phyloP scores from a whole-genome alignment of 1,140 invertebrate species.

The Sinella curviseta region DNA sequence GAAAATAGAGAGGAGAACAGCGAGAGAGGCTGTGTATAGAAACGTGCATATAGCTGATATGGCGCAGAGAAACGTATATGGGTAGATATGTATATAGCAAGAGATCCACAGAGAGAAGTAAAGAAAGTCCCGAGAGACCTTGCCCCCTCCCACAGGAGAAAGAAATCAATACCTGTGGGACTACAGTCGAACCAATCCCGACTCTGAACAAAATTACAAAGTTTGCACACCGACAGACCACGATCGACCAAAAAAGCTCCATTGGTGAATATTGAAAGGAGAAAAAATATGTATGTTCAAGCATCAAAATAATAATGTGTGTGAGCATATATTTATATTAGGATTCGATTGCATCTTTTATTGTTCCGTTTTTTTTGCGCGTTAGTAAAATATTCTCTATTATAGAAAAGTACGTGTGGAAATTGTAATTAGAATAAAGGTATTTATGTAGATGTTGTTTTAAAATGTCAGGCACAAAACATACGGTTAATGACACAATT shows the following conservation, averaged over 20 bases:
- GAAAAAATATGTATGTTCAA: not conserved
- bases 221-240: constrained; percentile 39
- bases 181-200: constrained; percentile 47
- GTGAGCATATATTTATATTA: not conserved
- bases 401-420: no score
- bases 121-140: constrained; percentile 30
- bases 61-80: not conserved
- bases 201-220: constrained; percentile 44
- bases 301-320: constrained; percentile 9
- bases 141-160: constrained; percentile 48
- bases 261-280: not conserved
- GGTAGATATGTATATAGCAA: not conserved
- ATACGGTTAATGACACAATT: no score
- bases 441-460: no score
- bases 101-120: constrained; percentile 24
- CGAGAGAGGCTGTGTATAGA: not conserved
- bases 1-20: constrained; percentile 15
- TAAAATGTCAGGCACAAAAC: no score
- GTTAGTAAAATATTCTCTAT: no score
- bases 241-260: constrained; percentile 40
- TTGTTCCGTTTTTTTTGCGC: no score
- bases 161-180: constrained; percentile 51
- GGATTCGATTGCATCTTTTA: no score
- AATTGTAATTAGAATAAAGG: no score
- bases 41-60: not conserved